Evolutionary conservation across 2,888 invertebrate species (phyloP).

Genomic region (Eilema sororculum): DNA sequence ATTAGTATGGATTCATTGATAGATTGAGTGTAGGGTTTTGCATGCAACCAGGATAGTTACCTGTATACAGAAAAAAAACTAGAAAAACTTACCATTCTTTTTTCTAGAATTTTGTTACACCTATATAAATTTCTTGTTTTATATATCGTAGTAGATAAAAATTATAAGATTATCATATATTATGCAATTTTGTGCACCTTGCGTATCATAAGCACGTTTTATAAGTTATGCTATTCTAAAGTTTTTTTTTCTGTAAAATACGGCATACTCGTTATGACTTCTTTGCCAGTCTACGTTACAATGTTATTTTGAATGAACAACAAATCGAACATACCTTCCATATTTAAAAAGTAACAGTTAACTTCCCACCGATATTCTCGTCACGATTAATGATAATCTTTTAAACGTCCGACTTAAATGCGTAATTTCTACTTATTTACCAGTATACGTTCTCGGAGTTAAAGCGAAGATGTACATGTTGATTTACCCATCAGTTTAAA

Average conservation of each 20-base stretch:
- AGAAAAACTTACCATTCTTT: no score
- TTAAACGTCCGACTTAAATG: constrained; percentile 25
- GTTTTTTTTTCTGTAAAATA: not conserved
- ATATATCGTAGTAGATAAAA: no score
- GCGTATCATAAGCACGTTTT: no score
- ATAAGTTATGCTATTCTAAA: not conserved
- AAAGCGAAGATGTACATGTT: constrained; percentile 32
- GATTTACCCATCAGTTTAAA: constrained; percentile 39
- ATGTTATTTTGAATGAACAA: constrained; percentile 3
- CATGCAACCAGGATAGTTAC: no score
- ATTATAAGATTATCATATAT: no score
- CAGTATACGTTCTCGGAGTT: constrained; percentile 14
- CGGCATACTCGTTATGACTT: not conserved
- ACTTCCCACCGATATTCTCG: constrained; percentile 15
- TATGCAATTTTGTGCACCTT: no score
- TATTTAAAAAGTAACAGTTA: constrained; percentile 8
- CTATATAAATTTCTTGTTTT: no score
- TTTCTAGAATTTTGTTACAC: no score
- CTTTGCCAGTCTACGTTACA: not conserved
- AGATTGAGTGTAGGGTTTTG: no score
- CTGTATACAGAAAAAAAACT: no score
- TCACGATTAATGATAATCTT: constrained; percentile 29
- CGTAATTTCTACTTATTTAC: constrained; percentile 31
- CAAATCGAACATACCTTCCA: not conserved
- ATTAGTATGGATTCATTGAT: no score